A percentile compares a stretch with the other conserved stretches of the same genome.
phyloP scores from a whole-genome alignment of 1,140 invertebrate species.

The Bombus ignitus region DNA sequence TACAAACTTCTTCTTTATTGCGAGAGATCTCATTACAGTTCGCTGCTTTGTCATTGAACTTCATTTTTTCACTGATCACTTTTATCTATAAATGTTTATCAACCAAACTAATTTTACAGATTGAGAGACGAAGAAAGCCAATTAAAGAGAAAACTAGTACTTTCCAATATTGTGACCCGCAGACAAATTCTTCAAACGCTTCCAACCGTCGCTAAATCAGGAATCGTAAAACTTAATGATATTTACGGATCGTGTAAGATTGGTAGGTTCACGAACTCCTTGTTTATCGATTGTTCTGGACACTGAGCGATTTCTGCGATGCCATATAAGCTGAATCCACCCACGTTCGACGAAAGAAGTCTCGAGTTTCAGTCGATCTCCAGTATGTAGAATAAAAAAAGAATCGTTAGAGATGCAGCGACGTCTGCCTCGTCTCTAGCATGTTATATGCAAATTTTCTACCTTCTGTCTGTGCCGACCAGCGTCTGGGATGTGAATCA shows the following conservation, averaged over 20 bases:
- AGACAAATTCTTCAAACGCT: no score
- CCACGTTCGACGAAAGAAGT: conserved; percentile 29
- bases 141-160: background rate
- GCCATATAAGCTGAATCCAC: conserved; percentile 18
- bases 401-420: background rate
- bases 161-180: background rate
- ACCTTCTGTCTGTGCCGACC: conserved; percentile 35
- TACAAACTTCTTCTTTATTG: no score
- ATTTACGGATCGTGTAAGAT: background rate
- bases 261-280: background rate
- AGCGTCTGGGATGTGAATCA: conserved; percentile 58
- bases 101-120: background rate
- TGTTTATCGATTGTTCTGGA: conserved; percentile 8
- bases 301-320: background rate
- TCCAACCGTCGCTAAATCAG: background rate
- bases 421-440: conserved; percentile 42
- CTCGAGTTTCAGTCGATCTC: conserved; percentile 53
- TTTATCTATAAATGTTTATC: no score
- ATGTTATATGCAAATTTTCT: conserved; percentile 61
- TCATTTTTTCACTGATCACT: no score
- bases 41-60: no score
- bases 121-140: background rate
- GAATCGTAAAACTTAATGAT: background rate
- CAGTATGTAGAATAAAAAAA: conserved; percentile 16
- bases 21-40: no score